Conservation (phyloP, 2,113 vertebrate species). For the Myocastor coypus region DNA sequence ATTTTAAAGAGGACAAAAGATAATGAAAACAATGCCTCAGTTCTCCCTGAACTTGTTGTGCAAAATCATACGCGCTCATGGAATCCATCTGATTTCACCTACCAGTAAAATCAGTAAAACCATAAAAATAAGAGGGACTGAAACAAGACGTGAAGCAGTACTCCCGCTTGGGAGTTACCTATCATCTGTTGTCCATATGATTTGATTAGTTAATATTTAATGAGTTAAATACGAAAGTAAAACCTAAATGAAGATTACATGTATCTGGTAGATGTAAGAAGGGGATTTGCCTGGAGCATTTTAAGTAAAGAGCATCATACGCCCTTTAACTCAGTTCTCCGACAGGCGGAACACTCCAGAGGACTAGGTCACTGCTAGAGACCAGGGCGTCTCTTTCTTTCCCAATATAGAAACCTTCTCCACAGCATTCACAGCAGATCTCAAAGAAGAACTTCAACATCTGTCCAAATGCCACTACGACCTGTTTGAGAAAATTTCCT, state of each 20-base stretch:
- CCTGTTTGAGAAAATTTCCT: background rate
- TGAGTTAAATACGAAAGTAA: background rate
- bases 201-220: background rate
- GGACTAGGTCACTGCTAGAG: accelerated
- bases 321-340: background rate
- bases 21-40: too few species aligned
- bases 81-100: background rate
- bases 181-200: background rate
- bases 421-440: background rate
- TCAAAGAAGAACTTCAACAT: background rate
- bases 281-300: accelerated
- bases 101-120: background rate
- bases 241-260: background rate
- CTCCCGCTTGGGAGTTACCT: background rate
- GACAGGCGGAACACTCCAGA: background rate
- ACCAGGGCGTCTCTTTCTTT: too few species aligned
- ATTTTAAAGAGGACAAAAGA: too few species aligned
- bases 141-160: background rate
- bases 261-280: background rate
- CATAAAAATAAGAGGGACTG: background rate
- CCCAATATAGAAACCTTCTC: too few species aligned
- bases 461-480: background rate
- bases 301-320: background rate
- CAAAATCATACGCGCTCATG: background rate
- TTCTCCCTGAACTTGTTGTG: background rate